Conservation (phyloP, 2,888 invertebrate species). For the Epistrophella euchroma region DNA sequence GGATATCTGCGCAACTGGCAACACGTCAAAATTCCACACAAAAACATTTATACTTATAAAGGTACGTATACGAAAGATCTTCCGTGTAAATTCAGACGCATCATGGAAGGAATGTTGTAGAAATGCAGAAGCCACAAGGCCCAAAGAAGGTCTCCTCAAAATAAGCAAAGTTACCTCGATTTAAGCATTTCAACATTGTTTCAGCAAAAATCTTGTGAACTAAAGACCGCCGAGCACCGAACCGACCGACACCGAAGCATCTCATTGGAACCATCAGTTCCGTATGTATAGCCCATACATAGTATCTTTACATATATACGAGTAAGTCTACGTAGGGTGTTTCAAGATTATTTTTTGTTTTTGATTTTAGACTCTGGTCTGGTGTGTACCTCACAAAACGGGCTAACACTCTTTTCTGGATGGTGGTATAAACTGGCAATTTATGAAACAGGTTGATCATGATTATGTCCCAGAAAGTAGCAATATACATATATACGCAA, state of each 20-base stretch:
- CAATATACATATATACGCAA: constrained; percentile 14
- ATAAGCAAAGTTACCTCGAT: constrained; percentile 35
- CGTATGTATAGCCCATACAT: too few species aligned
- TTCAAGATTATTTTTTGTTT: constrained; percentile 22
- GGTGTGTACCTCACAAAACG: constrained; percentile 44
- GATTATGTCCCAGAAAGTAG: constrained; percentile 71
- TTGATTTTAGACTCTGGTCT: constrained; percentile 1
- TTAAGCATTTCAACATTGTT: constrained; percentile 52
- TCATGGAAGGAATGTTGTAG: constrained; percentile 48
- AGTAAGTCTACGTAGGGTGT: constrained; percentile 11
- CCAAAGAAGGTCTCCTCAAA: constrained; percentile 36
- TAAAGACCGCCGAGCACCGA: constrained; percentile 19
- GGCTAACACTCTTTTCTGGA: constrained; percentile 46
- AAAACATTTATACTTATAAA: background rate
- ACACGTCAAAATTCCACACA: constrained; percentile 46
- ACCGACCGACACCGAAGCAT: constrained; percentile 47
- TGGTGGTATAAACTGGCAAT: constrained; percentile 55
- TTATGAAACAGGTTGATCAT: constrained; percentile 75
- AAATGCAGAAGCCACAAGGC: constrained; percentile 64
- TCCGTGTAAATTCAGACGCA: constrained; percentile 18
- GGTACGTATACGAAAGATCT: constrained; percentile 22
- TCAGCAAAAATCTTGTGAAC: constrained; percentile 47
- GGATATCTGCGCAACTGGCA: constrained; percentile 32
- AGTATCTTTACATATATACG: background rate
- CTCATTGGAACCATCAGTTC: constrained; percentile 41